These are phyloP conservation scores for Dyspetes luteomarginatus DNA, from an alignment of 2,888 invertebrate species.

Conservation along the genomic window DNA sequence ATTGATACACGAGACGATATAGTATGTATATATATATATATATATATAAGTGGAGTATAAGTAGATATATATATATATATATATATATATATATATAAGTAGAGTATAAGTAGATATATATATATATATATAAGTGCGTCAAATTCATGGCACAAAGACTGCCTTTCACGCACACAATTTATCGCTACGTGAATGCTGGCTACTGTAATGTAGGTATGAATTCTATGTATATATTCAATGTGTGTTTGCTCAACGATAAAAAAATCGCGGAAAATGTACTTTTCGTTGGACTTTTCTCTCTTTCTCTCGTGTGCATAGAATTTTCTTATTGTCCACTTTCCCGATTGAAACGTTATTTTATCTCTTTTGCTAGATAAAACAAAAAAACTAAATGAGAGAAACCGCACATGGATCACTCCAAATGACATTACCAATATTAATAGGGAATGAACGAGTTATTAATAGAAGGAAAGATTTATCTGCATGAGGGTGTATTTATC, in stretches of 20 bases:
- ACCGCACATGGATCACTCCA: background rate
- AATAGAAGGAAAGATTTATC: too few relatives aligned
- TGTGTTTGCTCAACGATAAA: background rate
- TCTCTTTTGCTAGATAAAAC: background rate
- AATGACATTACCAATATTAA: background rate
- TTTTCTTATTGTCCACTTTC: slow-evolving; percentile 61
- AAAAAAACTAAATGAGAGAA: background rate
- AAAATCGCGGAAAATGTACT: slow-evolving; percentile 14
- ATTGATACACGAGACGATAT: slow-evolving; percentile 25
- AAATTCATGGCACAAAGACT: slow-evolving; percentile 67
- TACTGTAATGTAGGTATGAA: slow-evolving; percentile 32
- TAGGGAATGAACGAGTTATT: background rate
- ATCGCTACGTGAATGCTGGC: slow-evolving; percentile 64
- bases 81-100: too few relatives aligned
- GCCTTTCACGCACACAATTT: slow-evolving; percentile 73
- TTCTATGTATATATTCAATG: background rate
- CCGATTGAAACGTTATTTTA: background rate
- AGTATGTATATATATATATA: too few relatives aligned
- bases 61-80: too few relatives aligned
- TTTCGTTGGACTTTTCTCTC: slow-evolving; percentile 25
- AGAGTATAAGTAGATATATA: too few relatives aligned
- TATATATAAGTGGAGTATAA: too few relatives aligned
- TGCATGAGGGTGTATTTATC: background rate
- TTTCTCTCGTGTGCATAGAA: background rate
- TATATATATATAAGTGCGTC: too few relatives aligned